Conservation (phyloP, 2,113 vertebrate genomes). For the Lethenteron reissneri region DNA sequence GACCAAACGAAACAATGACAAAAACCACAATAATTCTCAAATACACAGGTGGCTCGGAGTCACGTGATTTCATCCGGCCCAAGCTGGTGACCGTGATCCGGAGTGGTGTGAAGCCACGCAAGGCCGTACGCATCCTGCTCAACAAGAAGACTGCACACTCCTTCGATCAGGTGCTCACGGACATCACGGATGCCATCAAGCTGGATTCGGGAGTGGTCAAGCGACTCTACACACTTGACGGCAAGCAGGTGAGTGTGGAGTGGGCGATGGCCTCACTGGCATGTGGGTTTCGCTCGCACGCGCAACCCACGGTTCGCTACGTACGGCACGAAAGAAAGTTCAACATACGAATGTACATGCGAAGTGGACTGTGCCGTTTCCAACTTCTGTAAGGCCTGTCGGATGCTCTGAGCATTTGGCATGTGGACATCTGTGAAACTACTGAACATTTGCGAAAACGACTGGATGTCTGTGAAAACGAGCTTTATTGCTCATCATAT, state of each 20-base stretch:
- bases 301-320: no score
- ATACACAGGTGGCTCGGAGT: not conserved
- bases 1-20: no score
- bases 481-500: no score
- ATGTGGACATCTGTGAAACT: no score
- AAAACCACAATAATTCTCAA: not conserved
- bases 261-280: no score
- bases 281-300: not conserved
- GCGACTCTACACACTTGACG: constrained; percentile 74
- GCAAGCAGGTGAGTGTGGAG: constrained; percentile 54
- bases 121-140: constrained; percentile 77
- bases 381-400: no score
- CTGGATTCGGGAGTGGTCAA: constrained; percentile 81
- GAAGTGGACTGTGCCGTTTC: no score
- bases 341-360: no score
- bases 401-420: no score
- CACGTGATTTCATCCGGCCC: constrained; percentile 75
- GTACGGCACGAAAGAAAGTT: no score
- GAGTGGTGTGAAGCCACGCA: constrained; percentile 77
- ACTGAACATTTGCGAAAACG: no score
- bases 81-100: constrained; percentile 91
- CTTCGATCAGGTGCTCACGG: constrained; percentile 82
- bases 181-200: constrained; percentile 94
- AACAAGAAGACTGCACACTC: constrained; percentile 98
- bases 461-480: no score